Base-by-base conservation (phyloP, 2,888 invertebrate genomes). In the Mesodorylaimus sp. region DNA sequence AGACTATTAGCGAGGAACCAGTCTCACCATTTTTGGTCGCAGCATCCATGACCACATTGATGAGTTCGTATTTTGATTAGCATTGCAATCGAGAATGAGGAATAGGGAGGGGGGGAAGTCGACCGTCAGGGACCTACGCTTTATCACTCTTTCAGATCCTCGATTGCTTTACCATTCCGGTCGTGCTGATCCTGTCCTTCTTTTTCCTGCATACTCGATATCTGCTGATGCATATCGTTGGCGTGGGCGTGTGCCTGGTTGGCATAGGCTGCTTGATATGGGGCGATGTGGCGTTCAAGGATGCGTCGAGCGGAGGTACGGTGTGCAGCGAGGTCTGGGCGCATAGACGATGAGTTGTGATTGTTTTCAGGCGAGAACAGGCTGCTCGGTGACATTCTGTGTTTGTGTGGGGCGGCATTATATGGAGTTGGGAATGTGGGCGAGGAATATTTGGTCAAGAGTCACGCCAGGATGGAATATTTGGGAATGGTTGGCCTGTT, bases 121-220 rank as follows among this genome's bases (percentile, higher is more conserved):
- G n/a, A n/a, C n/a, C n/a, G n/a, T n/a, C n/a, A n/a, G n/a, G n/a
- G n/a, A n/a, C n/a, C n/a, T n/a, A n/a, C n/a, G n/a, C n/a, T n/a
- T n/a, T n/a, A n/a, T n/a, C n/a, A n/a, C 21, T 39, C 16, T 77
- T 79, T 70, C 76, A 85, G 79, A 73, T 86, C 63, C 70, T 86
- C 60, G 82, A 84, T 56, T 85, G 85, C 67, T 81, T 83, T 54
- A 82, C 83, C 3, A 83, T 85, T 50, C 83, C 84, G 0, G 80
- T 80, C 10, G 83, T 84, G 2, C 67, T 85, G 55, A 77, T 77
- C 29, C 68, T 85, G 29, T 83, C 83, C 1, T 81, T 80, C 59
- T 73, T 83, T 1, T 78, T 82, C 68, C 72, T 84, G 25, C 79
- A 79, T 5, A 80, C 81, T 52, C 72, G 81, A 55, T 80, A 83